phyloP scores from a whole-genome alignment of 92 coral and sea anemone genomes.

The Chrysogorgia sp. region DNA sequence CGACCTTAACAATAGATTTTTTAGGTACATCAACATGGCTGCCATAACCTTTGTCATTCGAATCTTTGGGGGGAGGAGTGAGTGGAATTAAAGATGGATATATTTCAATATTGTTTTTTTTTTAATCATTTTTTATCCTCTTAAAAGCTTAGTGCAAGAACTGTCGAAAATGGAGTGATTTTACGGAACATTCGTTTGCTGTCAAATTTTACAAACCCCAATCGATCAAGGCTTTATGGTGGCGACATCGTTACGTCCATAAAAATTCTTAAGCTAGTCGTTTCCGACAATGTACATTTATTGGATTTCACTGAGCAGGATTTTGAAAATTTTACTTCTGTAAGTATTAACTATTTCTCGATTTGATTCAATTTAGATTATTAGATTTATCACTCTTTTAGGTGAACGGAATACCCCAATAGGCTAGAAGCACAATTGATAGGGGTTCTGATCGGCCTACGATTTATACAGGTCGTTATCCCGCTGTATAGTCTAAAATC shows the following conservation, averaged over 20 bases:
- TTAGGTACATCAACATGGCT: no score
- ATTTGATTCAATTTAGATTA: no score
- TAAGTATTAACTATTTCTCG: conserved; percentile 4
- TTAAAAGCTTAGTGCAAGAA: not conserved
- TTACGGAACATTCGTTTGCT: not conserved
- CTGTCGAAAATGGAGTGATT: conserved; percentile 5
- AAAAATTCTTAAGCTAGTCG: conserved; percentile 5
- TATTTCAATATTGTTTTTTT: not conserved
- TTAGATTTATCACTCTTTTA: no score
- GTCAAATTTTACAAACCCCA: conserved; percentile 10
- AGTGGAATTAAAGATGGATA: no score
- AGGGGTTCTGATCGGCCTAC: no score
- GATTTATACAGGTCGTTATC: no score
- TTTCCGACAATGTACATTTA: not conserved
- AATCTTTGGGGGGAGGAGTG: no score
- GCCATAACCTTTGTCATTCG: no score
- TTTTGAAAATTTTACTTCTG: not conserved
- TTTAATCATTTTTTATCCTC: not conserved
- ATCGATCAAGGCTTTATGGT: conserved; percentile 16
- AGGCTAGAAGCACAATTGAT: no score
- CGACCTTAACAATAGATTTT: no score
- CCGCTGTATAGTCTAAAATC: no score
- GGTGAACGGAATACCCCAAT: no score
- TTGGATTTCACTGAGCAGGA: conserved; percentile 6
- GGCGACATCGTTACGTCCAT: conserved; percentile 16